Conservation (phyloP, 2,113 vertebrate species). For the Amazona vittata region DNA sequence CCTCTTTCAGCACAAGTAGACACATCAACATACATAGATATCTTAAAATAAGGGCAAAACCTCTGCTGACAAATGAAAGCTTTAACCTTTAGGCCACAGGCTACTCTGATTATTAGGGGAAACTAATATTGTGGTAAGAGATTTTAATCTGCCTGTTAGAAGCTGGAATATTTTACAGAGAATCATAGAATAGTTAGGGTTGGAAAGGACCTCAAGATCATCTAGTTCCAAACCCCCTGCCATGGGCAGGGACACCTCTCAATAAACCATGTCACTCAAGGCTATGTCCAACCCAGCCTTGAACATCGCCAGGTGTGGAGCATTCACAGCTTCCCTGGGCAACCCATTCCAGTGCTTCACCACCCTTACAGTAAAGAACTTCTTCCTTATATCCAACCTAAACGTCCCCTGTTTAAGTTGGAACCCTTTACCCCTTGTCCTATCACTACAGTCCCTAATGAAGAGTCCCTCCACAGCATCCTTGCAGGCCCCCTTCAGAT, state of each 20-base stretch:
- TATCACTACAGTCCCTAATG: no score
- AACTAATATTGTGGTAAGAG: neutral
- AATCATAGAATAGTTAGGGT: neutral
- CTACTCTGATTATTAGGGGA: neutral
- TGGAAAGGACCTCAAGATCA: neutral
- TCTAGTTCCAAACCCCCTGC: fast-evolving
- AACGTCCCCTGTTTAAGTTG: no score
- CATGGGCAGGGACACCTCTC: neutral
- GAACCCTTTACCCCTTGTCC: no score
- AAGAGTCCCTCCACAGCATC: no score
- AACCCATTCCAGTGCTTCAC: no score
- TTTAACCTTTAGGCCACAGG: neutral
- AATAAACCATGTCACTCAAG: no score
- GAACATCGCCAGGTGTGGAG: no score
- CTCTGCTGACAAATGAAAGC: neutral
- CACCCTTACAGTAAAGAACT: no score
- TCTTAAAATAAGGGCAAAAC: neutral
- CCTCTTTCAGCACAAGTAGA: neutral
- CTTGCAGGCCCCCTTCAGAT: no score
- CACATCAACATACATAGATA: neutral
- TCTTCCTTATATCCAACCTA: no score
- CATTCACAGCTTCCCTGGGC: no score
- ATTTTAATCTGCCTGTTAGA: neutral
- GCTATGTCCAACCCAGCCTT: no score
- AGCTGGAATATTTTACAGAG: neutral